A percentile compares a stretch with the other conserved stretches of the same genome.
Conservation (phyloP, 2,113 vertebrate species). For the Marmota flaviventris region DNA sequence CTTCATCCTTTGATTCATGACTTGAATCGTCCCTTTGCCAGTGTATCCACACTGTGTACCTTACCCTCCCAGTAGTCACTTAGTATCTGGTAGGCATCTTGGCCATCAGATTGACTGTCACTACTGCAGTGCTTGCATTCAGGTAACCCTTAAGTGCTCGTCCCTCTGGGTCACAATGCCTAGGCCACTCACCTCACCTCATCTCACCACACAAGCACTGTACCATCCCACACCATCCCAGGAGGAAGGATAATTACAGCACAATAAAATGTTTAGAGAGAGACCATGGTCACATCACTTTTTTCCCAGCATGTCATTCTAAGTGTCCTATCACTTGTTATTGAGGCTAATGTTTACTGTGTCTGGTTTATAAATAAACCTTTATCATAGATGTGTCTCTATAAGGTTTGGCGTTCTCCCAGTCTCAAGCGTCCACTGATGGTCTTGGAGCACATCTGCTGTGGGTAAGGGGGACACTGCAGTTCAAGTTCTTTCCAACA, state of each 20-base stretch:
- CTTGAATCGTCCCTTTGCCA: neutral
- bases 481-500: neutral
- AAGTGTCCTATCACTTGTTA: neutral
- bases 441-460: neutral
- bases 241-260: neutral
- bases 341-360: too few relatives aligned
- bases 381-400: neutral
- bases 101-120: neutral
- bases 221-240: neutral
- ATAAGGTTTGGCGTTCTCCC: too few relatives aligned
- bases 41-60: too few relatives aligned
- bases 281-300: neutral
- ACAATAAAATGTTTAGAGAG: neutral
- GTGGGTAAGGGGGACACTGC: neutral
- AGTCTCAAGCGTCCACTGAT: neutral
- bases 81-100: neutral
- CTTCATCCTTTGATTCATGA: neutral
- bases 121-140: neutral
- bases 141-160: too few relatives aligned
- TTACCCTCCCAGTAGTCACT: too few relatives aligned
- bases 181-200: neutral
- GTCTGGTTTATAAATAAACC: neutral
- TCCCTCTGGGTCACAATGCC: neutral
- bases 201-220: rapidly evolving
- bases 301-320: neutral